phyloP scores from a whole-genome alignment of 2,797 vertebrate genomes.

The Streptopelia turtur region DNA sequence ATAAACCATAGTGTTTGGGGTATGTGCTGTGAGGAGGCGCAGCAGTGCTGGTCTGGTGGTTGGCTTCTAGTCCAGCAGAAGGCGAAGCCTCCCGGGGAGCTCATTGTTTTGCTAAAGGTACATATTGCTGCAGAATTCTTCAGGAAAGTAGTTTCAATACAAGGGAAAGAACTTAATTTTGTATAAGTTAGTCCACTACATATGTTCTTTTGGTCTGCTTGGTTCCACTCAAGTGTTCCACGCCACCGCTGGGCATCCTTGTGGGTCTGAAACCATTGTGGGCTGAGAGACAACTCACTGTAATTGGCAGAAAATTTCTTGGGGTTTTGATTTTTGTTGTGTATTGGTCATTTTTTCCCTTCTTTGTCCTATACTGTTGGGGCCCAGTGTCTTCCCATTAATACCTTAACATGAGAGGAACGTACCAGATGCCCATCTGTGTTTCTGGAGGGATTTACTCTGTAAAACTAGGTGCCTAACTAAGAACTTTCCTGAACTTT shows the following conservation, averaged over 20 bases:
- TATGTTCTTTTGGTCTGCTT: not conserved
- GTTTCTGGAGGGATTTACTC: not conserved
- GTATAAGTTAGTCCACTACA: fast-evolving
- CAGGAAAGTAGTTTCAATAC: not conserved
- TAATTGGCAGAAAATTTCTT: not conserved
- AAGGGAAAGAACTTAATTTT: not conserved
- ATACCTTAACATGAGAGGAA: not conserved
- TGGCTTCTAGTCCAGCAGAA: not conserved
- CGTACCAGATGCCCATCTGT: fast-evolving
- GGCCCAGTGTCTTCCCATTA: not conserved
- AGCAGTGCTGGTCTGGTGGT: not conserved
- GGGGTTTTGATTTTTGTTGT: not conserved
- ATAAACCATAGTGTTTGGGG: not conserved
- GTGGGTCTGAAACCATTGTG: not conserved
- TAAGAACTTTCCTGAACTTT: not conserved
- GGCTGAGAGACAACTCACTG: not conserved
- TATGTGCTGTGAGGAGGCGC: not conserved
- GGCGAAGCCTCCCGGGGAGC: not conserved
- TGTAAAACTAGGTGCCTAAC: not conserved
- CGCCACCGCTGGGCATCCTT: not conserved
- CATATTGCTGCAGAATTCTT: not conserved
- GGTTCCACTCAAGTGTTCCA: not conserved
- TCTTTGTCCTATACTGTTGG: not conserved
- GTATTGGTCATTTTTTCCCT: not conserved
- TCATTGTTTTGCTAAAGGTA: not conserved